Evolutionary conservation across 2,113 vertebrate genomes (phyloP), one percentile per base, ranked within the genome.

Genomic region (Dinomys branickii): DNA sequence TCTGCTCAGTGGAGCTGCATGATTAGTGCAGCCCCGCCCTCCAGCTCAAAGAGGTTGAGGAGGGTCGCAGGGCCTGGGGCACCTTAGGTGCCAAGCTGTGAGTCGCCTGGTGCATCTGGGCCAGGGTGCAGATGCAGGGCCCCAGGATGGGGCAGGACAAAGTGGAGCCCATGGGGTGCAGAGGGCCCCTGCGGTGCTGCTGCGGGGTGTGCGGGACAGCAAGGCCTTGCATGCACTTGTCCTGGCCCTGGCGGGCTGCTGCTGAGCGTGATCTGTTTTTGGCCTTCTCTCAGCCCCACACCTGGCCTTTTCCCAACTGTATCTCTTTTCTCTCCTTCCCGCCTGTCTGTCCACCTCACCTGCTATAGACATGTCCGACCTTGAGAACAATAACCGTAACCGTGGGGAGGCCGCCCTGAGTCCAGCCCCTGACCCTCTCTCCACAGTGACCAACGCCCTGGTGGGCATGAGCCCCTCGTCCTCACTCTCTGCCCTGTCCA

Each of bases 391-490:
- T 99, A 99, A 99, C 97, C 98, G 97, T 98, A 98, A 98, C 98
- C 97, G 94, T 98, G 97, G 97, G 97, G 97, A 99, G 99, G 61
- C 94, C 93, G 97, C 97, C 97, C 92, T 98, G 98, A 99, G 98
- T 99, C 98, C 99, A 98, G 99, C 98, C 97, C 99, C 98, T 99
- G 99, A 99, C 99, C 98, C 98, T 99, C 99, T 99, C 99, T 99
- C 99, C 99, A 99, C 99, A 99, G 99, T 99, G 99, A 99, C 99
- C 98, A 99, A 99, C 73, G 99, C 99, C 97, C 99, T 99, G 94
- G 99, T 99, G 10, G 99, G 99, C 97, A 99, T 99, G 99, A 99
- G 99, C 96, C 99, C 99, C 87, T 99, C 99, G 47, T 99, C 99
- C 81, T 99, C 99, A 80, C 99, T 99, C 94, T 99, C 99, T 0